These are phyloP conservation scores for Rhopilema esculentum DNA, from an alignment of 30 jellyfish, hydroid and myxozoan genomes.

Conservation along the genomic window DNA sequence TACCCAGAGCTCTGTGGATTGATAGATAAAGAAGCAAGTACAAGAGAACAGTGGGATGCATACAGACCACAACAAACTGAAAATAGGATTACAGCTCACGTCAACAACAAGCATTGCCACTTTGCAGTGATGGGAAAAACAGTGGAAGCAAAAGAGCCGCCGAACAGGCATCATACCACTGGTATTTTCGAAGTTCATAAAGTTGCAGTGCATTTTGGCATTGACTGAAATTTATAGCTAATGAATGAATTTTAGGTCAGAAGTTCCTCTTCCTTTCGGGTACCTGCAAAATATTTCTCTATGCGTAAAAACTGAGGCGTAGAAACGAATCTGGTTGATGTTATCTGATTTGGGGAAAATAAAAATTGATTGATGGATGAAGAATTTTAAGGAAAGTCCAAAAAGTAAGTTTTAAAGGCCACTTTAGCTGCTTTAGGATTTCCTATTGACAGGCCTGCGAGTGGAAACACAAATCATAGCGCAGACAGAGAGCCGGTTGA, in stretches of 20 bases:
- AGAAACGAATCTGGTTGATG: too few relatives aligned
- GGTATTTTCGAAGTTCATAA: background rate
- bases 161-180: background rate
- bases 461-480: background rate
- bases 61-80: background rate
- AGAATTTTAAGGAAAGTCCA: too few relatives aligned
- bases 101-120: conserved; percentile 6
- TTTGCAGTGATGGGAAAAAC: conserved; percentile 21
- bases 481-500: background rate
- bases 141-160: background rate
- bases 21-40: background rate
- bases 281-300: background rate
- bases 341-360: too few relatives aligned
- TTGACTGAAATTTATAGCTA: background rate
- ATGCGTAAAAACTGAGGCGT: too few relatives aligned
- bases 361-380: too few relatives aligned
- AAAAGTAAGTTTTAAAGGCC: too few relatives aligned
- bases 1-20: background rate
- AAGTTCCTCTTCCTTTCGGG: background rate
- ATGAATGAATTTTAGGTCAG: too few relatives aligned
- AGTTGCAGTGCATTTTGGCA: background rate
- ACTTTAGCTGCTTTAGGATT: too few relatives aligned
- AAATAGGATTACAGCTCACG: conserved; percentile 43
- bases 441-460: background rate
- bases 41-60: conserved; percentile 25